phyloP scores from a whole-genome alignment of 1,140 invertebrate species.

The Musca domestica region DNA sequence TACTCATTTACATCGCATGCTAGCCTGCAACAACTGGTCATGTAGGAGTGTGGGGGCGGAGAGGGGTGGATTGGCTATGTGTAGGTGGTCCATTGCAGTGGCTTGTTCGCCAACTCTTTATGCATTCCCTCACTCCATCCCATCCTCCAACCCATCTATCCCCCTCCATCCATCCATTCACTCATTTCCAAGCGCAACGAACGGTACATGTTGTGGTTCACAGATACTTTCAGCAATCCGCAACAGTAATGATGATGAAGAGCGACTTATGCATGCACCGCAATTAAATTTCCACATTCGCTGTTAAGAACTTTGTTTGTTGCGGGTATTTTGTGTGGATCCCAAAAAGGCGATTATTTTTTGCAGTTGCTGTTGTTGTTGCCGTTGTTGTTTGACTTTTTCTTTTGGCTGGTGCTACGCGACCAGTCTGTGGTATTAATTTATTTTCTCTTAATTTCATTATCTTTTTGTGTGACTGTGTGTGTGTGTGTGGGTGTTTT shows the following conservation, averaged over 20 bases:
- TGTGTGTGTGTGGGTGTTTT: neutral
- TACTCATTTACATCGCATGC: neutral
- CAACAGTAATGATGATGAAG: too few species aligned
- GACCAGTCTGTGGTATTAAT: neutral
- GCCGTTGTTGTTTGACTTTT: neutral
- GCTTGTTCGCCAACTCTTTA: neutral
- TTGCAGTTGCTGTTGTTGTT: neutral
- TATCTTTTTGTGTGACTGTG: neutral
- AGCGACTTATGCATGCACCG: conserved; percentile 13
- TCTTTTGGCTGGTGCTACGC: too few species aligned
- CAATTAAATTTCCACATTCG: conserved; percentile 15
- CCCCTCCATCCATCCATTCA: too few species aligned
- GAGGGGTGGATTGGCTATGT: too few species aligned
- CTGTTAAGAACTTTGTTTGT: neutral
- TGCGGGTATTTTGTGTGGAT: too few species aligned
- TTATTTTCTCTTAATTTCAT: neutral
- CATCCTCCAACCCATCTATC: too few species aligned
- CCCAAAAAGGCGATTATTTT: neutral
- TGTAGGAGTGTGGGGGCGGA: neutral
- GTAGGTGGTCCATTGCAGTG: neutral
- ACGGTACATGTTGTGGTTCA: too few species aligned
- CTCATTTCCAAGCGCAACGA: too few species aligned
- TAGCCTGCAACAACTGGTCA: neutral
- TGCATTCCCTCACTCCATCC: too few species aligned
- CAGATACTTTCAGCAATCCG: too few species aligned